phyloP scores from a whole-genome alignment of 2,888 invertebrate species.

The Pristionchus maxplancki region DNA sequence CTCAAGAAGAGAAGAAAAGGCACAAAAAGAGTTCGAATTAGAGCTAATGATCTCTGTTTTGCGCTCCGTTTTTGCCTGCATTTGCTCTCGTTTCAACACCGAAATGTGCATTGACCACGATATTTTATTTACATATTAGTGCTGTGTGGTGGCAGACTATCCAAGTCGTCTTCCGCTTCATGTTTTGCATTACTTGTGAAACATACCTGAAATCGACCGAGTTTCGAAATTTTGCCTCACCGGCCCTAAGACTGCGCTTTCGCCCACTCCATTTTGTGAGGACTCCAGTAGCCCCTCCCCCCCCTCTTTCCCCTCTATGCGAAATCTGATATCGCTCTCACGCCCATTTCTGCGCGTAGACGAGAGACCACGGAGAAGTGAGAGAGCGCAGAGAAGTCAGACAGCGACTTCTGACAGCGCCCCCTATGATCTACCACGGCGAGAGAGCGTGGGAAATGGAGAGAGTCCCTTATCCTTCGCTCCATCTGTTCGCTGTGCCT shows the following conservation, averaged over 20 bases:
- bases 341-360: neutral
- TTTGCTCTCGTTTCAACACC: too few species aligned
- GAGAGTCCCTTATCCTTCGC: neutral
- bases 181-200: neutral
- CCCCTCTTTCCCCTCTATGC: neutral
- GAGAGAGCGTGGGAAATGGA: too few species aligned
- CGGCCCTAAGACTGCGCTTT: neutral
- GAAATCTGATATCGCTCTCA: constrained; percentile 9
- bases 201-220: neutral
- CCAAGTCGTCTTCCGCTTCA: neutral
- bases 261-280: neutral
- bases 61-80: neutral
- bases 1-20: neutral
- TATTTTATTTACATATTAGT: too few species aligned
- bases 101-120: too few species aligned
- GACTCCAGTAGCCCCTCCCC: neutral
- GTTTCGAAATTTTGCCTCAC: too few species aligned
- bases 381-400: neutral
- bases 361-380: neutral
- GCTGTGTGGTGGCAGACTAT: too few species aligned
- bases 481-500: neutral
- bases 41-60: neutral
- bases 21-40: neutral
- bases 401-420: neutral
- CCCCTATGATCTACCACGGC: neutral